A percentile compares a stretch with the other conserved stretches of the same genome.
Conservation (phyloP, 2,797 vertebrate genomes). For the Syngnathus acus region DNA sequence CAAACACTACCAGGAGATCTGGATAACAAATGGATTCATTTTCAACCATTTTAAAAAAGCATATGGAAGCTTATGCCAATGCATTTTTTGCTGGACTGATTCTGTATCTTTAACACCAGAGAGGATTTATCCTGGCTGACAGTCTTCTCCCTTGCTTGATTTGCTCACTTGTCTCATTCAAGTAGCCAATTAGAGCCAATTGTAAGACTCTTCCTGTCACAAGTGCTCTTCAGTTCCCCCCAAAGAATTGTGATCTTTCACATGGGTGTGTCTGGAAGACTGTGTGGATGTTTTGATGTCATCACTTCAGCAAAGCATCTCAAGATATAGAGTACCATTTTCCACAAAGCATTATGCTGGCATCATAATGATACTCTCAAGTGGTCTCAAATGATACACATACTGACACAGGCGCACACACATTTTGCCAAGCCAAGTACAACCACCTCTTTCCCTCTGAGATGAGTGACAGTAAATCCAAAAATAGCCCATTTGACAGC, state of each 20-base stretch:
- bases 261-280: neutral
- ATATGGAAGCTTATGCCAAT: neutral
- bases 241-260: neutral
- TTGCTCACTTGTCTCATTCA: conserved; percentile 2
- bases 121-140: neutral
- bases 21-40: neutral
- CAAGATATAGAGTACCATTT: neutral
- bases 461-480: conserved; percentile 35
- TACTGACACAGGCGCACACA: neutral
- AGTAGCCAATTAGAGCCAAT: conserved; percentile 2
- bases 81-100: neutral
- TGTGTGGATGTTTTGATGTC: neutral
- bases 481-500: conserved; percentile 34
- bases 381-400: neutral
- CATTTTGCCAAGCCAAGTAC: conserved; percentile 8
- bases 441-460: conserved; percentile 28
- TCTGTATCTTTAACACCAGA: neutral
- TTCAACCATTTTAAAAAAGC: neutral
- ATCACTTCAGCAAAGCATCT: neutral
- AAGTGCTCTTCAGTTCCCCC: neutral
- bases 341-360: neutral
- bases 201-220: conserved; percentile 1
- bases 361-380: neutral
- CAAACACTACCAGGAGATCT: neutral
- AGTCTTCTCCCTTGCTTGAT: neutral